Evolutionary conservation across 1,140 invertebrate species (phyloP), one percentile per base, ranked within the genome.

Genomic region (Eumaeus atala): DNA sequence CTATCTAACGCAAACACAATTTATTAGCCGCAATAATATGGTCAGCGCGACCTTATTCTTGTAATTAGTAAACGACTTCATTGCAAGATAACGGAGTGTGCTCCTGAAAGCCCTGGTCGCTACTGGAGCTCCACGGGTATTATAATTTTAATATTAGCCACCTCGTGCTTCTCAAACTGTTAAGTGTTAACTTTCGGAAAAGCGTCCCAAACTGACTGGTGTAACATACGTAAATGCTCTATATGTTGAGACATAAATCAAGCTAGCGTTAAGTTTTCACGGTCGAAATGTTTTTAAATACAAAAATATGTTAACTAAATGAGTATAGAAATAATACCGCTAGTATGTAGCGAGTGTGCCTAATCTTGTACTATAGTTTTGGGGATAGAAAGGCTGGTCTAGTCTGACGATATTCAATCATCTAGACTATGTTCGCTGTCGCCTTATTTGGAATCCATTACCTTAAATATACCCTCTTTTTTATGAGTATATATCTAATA

Each of bases 101-200:
- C 71, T 77, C 66, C 66, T 69, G 68, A 72, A 72, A 74, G 72
- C 68, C 70, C 78, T 62, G 78, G 70, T 67, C 77, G 66, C 73
- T 76, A 84, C 81, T 84, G 84, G 74, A 70, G 72, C 77, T 28
- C 21, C 75, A 67, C 70, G 75, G 74, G 74, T 66, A 77, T 79
- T 84, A 77, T 77, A 77, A 81, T 78, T 84, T 84, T 84, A 87
- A 87, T 84, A 84, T 79, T 87, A 87, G 81, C 70, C 68, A 82
- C 74, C 44, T 59, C 59, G 56, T 59, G 72, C 2, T 75, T 73
- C 77, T 75, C 77, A 84, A 87, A 82, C 68, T 79, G 58, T n/a
- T n/a, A n/a, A n/a, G n/a, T 70, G 37, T 17, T 9, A 17, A 17
- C 9, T 17, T 16, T 44, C 12, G 11, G 5, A 38, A n/a, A 5